A percentile compares a stretch with the other conserved stretches of the same genome.
These are phyloP conservation scores for Tyrophagus putrescentiae DNA, from an alignment of 1,140 invertebrate genomes.

Conservation along the genomic window DNA sequence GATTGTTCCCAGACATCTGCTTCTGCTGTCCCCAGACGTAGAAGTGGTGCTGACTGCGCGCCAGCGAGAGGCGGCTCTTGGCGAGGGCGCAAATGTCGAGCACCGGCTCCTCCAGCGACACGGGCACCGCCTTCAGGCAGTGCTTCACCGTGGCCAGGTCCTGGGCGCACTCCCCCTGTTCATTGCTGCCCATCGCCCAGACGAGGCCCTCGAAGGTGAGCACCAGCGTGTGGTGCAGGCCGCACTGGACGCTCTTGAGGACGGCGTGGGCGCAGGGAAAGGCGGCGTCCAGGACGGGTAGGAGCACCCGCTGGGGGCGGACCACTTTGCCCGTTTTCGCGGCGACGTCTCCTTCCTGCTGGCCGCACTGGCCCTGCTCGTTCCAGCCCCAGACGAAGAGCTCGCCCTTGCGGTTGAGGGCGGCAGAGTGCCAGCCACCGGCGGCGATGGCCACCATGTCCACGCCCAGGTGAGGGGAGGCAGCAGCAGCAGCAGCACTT, in stretches of 20 bases:
- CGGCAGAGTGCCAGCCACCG: constrained; percentile 14
- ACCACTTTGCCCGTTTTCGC: too few species aligned
- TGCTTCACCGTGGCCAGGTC: neutral
- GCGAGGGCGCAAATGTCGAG: neutral
- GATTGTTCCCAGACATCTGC: too few species aligned
- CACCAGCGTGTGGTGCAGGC: neutral
- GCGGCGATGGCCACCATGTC: neutral
- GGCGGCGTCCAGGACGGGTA: neutral
- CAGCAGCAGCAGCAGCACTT: too few species aligned
- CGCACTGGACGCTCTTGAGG: neutral
- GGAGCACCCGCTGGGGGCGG: neutral
- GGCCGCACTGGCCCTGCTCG: constrained; percentile 7
- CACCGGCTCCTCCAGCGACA: neutral
- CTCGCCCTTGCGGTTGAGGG: neutral
- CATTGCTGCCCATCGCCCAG: neutral
- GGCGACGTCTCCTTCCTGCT: neutral
- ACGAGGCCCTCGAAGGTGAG: neutral
- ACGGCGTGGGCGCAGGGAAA: neutral
- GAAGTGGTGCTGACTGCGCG: neutral
- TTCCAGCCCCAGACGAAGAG: constrained; percentile 10
- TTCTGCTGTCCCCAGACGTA: neutral
- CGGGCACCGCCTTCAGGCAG: neutral
- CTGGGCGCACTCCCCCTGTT: neutral
- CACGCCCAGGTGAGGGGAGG: too few species aligned
- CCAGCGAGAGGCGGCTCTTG: neutral